phyloP scores from a whole-genome alignment of 2,888 invertebrate genomes.

The Mactromeris polynyma region DNA sequence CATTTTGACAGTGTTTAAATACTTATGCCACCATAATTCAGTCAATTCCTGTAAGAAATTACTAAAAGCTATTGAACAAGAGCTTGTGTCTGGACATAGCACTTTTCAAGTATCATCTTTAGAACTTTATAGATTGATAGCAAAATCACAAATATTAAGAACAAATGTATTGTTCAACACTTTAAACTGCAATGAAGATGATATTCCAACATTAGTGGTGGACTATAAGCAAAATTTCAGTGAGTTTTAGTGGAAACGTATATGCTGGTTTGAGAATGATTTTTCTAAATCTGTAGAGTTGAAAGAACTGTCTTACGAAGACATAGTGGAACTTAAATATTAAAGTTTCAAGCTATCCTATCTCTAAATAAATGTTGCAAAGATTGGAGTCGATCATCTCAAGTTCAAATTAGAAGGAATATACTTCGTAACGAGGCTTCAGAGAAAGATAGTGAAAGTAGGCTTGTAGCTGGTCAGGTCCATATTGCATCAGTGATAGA shows the following conservation, averaged over 20 bases:
- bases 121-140: conserved; percentile 22
- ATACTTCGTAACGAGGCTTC: conserved; percentile 10
- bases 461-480: neutral
- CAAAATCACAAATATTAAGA: conserved; percentile 22
- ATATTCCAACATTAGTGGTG: neutral
- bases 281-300: conserved; percentile 10
- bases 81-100: no score
- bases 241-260: conserved; percentile 21
- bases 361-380: conserved; percentile 25
- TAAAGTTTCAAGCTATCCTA: neutral
- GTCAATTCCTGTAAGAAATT: no score
- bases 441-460: conserved; percentile 24
- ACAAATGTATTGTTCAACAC: neutral
- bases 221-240: neutral
- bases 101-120: no score
- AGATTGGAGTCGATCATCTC: conserved; percentile 13
- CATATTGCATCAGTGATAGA: conserved; percentile 37
- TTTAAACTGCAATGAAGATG: neutral
- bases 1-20: conserved; percentile 10
- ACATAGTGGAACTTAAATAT: conserved; percentile 11
- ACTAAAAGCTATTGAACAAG: no score
- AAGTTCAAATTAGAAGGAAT: conserved; percentile 26
- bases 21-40: no score
- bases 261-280: conserved; percentile 34
- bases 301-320: conserved; percentile 20